phyloP scores from a whole-genome alignment of 2,888 invertebrate genomes.

The Papilio demoleus region DNA sequence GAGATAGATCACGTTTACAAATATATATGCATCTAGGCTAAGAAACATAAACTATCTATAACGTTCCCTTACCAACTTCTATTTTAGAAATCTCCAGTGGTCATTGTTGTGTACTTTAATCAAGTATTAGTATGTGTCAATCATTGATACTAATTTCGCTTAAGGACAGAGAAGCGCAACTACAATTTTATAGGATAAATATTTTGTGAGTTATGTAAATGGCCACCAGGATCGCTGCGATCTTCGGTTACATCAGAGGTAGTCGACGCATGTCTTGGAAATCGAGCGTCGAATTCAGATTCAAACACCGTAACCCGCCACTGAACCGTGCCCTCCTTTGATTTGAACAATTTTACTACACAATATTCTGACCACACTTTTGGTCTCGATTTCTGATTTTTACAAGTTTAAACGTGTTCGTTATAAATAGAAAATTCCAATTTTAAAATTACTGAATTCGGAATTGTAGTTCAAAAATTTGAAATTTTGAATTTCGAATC shows the following conservation, averaged over 20 bases:
- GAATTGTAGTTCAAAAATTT: too few species aligned
- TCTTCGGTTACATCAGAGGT: constrained; percentile 27
- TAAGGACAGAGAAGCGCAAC: too few species aligned
- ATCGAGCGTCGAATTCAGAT: constrained; percentile 57
- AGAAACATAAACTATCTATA: background rate
- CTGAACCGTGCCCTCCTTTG: constrained; percentile 53
- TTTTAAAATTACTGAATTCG: background rate
- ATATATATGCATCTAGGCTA: constrained; percentile 19
- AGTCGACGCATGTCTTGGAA: constrained; percentile 49
- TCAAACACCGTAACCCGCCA: constrained; percentile 52
- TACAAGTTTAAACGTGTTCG: background rate
- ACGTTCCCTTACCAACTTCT: background rate
- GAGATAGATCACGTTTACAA: constrained; percentile 26
- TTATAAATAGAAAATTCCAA: background rate
- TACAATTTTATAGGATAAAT: background rate
- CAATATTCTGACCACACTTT: constrained; percentile 52
- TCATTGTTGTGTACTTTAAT: background rate
- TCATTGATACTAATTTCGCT: too few species aligned
- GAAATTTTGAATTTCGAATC: too few species aligned
- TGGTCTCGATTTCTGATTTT: constrained; percentile 18
- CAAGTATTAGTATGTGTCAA: background rate
- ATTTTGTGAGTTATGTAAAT: constrained; percentile 8
- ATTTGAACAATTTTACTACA: constrained; percentile 56
- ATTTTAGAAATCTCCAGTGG: background rate
- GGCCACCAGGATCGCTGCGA: background rate